Evolutionary conservation across 2,888 invertebrate species (phyloP).

Genomic region (Mesodorylaimus sp.): DNA sequence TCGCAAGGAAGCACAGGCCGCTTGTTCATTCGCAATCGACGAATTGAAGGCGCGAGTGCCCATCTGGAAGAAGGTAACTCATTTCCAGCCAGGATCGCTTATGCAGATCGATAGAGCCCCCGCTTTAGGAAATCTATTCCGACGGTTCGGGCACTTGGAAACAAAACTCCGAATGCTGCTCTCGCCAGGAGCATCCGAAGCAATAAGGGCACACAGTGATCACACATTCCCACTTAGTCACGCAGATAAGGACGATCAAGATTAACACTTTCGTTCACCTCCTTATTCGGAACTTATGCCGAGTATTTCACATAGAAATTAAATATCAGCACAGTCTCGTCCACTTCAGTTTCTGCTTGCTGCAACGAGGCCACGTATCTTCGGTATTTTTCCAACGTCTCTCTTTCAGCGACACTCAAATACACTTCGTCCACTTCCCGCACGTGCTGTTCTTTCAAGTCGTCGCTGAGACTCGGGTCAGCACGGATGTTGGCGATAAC

Average conservation of each 20-base stretch:
- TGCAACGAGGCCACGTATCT: background rate
- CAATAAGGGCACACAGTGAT: no score
- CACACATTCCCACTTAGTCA: no score
- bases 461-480: slow-evolving; percentile 17
- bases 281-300: background rate
- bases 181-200: no score
- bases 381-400: background rate
- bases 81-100: no score
- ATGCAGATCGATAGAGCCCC: no score
- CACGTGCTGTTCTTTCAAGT: slow-evolving; percentile 17
- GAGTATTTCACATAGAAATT: slow-evolving; percentile 4
- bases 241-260: no score
- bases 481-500: slow-evolving; percentile 23
- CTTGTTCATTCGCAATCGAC: slow-evolving; percentile 64
- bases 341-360: slow-evolving; percentile 8
- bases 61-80: slow-evolving; percentile 74
- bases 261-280: background rate
- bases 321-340: background rate
- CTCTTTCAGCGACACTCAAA: background rate
- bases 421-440: slow-evolving; percentile 6
- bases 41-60: slow-evolving; percentile 66
- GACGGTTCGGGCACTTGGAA: no score
- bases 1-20: slow-evolving; percentile 57
- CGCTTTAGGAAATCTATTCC: no score
- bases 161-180: no score